phyloP scores from a whole-genome alignment of 2,797 vertebrate genomes.

The Amniataba percoides region DNA sequence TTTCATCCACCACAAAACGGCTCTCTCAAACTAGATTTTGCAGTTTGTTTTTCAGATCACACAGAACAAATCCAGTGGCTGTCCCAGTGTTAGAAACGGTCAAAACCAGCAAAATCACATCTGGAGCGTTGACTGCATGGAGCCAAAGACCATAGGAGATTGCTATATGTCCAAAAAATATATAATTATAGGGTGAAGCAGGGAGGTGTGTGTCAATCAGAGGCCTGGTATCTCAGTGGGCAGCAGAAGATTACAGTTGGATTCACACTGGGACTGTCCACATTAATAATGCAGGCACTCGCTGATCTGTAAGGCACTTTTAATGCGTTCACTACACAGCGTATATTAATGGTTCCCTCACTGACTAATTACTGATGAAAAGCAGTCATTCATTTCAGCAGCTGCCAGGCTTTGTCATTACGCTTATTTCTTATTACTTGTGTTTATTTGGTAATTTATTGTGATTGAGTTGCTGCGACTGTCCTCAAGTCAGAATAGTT shows the following conservation, averaged over 20 bases:
- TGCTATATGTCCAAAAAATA: not conserved
- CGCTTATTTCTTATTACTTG: constrained; percentile 39
- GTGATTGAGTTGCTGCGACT: constrained; percentile 46
- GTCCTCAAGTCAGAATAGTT: constrained; percentile 45
- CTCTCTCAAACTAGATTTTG: not conserved
- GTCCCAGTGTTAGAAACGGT: not conserved
- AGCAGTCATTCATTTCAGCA: constrained; percentile 41
- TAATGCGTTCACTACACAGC: constrained; percentile 31
- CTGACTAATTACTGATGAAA: constrained; percentile 54
- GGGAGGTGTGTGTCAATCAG: constrained; percentile 31
- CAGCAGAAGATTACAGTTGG: constrained; percentile 15
- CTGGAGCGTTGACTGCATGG: not conserved
- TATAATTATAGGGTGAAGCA: not conserved
- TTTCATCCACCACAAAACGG: not conserved
- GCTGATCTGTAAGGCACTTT: constrained; percentile 36
- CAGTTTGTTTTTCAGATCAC: not conserved
- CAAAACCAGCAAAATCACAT: not conserved
- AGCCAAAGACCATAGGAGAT: not conserved
- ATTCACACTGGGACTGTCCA: constrained; percentile 1
- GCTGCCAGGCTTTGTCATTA: constrained; percentile 27
- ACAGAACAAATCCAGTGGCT: not conserved
- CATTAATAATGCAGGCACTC: constrained; percentile 55
- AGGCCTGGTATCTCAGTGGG: constrained; percentile 15
- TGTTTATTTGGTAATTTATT: constrained; percentile 58
- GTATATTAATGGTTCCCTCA: constrained; percentile 27